A percentile compares a stretch with the other conserved stretches of the same genome.
Conservation (phyloP, 1,140 invertebrate genomes). For the Temnothorax curvispinosus region DNA sequence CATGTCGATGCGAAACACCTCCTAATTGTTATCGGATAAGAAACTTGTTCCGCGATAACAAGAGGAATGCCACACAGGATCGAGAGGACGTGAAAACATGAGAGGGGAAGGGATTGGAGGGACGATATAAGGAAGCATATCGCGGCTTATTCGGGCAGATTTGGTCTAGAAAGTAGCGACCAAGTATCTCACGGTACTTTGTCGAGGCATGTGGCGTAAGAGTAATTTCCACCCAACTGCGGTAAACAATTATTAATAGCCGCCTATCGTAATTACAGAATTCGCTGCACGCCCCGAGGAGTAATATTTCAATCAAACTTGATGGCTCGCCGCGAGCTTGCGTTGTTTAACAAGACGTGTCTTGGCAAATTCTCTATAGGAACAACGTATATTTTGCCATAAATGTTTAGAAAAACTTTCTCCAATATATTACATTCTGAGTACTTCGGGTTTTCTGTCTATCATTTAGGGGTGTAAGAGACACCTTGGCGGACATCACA, state of each 20-base stretch:
- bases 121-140: conserved; percentile 28
- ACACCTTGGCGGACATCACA: not conserved
- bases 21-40: conserved; percentile 84
- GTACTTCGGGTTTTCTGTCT: not conserved
- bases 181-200: conserved; percentile 54
- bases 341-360: conserved; percentile 41
- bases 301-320: conserved; percentile 74
- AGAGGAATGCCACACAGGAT: conserved; percentile 58
- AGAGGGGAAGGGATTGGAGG: conserved; percentile 62
- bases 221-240: conserved; percentile 62
- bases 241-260: conserved; percentile 75
- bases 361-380: conserved; percentile 29
- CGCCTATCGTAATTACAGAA: conserved; percentile 70
- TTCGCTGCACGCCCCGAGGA: conserved; percentile 42
- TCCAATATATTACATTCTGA: not conserved
- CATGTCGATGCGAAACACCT: conserved; percentile 81
- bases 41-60: conserved; percentile 83
- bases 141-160: conserved; percentile 34
- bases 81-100: conserved; percentile 60
- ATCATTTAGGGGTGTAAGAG: not conserved
- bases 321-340: conserved; percentile 34
- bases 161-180: conserved; percentile 64
- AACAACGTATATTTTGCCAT: not conserved
- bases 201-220: conserved; percentile 28
- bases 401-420: conserved; percentile 17